These are phyloP conservation scores for Cenopis cana DNA, from an alignment of 2,888 invertebrate genomes.

Conservation along the genomic window DNA sequence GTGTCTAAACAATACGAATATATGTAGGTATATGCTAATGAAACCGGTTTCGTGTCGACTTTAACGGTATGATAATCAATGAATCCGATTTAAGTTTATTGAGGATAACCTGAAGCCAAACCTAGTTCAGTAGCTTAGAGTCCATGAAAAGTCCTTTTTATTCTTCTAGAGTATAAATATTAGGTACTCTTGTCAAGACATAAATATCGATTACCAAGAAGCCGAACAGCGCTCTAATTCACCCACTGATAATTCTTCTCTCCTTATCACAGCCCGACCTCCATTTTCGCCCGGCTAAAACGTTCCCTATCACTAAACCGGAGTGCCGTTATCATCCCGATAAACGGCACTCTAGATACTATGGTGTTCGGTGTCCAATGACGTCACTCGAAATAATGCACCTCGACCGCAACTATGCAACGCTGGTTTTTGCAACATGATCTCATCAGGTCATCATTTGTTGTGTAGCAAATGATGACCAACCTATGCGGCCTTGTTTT, in stretches of 20 bases:
- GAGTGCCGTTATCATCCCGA: conserved; percentile 66
- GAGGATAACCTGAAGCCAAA: conserved; percentile 19
- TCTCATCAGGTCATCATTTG: too few species aligned
- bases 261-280: conserved; percentile 35
- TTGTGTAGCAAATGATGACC: conserved; percentile 13
- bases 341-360: conserved; percentile 73
- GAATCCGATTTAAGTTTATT: conserved; percentile 20
- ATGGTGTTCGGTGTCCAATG: conserved; percentile 51
- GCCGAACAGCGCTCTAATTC: conserved; percentile 10
- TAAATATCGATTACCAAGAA: conserved; percentile 11
- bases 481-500: background rate
- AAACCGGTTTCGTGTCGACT: conserved; percentile 29
- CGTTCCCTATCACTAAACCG: conserved; percentile 52
- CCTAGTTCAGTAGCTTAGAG: background rate
- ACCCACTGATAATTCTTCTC: conserved; percentile 17
- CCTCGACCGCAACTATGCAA: conserved; percentile 36
- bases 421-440: conserved; percentile 37
- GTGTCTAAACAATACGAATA: conserved; percentile 39
- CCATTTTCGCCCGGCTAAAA: conserved; percentile 41
- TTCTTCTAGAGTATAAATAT: background rate
- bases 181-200: background rate
- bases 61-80: conserved; percentile 22
- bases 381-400: conserved; percentile 36
- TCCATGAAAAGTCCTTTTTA: background rate
- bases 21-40: conserved; percentile 21